phyloP scores from a whole-genome alignment of 1,140 invertebrate species.

The Trypoxylus dichotomus region DNA sequence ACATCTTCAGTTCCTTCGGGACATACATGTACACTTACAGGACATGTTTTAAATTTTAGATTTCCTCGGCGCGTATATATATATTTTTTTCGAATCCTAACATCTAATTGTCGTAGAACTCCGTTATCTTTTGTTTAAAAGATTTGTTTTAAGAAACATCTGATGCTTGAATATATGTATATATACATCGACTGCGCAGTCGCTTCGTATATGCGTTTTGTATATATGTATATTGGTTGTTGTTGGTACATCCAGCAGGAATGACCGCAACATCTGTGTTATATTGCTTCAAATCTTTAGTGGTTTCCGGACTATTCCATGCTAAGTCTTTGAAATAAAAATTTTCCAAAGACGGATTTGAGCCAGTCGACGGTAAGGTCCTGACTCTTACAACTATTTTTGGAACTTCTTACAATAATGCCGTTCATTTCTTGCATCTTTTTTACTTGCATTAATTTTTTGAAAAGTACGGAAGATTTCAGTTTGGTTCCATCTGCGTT shows the following conservation, averaged over 20 bases:
- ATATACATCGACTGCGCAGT: no score
- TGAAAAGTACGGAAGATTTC: background rate
- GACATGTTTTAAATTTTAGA: no score
- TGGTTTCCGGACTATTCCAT: background rate
- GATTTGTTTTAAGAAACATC: background rate
- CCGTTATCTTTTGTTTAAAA: background rate
- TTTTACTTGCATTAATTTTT: no score
- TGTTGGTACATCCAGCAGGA: background rate
- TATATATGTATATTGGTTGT: no score
- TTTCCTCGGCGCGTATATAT: no score
- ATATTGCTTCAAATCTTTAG: background rate
- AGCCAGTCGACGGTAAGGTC: background rate
- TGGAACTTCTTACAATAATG: no score
- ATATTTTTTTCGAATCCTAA: background rate
- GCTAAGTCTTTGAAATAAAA: background rate
- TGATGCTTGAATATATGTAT: background rate
- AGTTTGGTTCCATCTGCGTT: background rate
- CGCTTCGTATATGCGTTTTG: no score
- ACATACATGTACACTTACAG: no score
- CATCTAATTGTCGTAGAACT: background rate
- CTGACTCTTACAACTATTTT: no score
- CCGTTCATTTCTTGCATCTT: no score
- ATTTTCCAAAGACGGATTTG: background rate
- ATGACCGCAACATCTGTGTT: background rate
- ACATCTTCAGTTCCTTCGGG: no score